Base-by-base conservation (phyloP, 1,140 invertebrate species). In the Brachionus plicatilis region DNA sequence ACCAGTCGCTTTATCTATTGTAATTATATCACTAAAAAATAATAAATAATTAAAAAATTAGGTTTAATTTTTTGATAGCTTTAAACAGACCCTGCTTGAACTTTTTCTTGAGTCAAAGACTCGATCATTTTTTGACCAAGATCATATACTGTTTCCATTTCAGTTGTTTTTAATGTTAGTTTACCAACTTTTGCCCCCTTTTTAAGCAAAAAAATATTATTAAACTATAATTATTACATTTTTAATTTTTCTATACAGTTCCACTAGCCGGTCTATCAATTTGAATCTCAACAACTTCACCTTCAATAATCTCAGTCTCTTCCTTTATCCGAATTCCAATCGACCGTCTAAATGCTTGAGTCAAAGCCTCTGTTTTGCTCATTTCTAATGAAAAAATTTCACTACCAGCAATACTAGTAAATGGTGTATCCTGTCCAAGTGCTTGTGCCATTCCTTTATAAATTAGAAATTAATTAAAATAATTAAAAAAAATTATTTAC, bases 81-180 rank as follows among this genome's bases (percentile, higher is more conserved):
- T n/a, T 12, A 24, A 72, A 85, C 85, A 84, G 88, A 91, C 90
- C 92, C 92, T 45, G 91, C 91, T 86, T 89, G 88, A 47, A 95
- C 93, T 91, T 98, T 98, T 89, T 99, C 97, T 88, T 98, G 98
- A 86, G 96, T 93, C 50, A 99, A 92, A 83, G 94, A 94, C 89
- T 99, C 97, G 84, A 99, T 97, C 93, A 99, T 99, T 92, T 99
- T 99, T 78, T 94, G 94, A 33, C 97, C 97, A 87, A 99, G 92
- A 89, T 99, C 97, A 89, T 99, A 99, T 85, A 98, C 94, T 0
- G 97, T 99, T 90, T 99, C 97, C 97, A 99, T 99, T 89, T 99
- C 97, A 1, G 96, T 99, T 2, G 97, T 99, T 91, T 99, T 99
- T 24, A 99, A 90, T 0, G 97, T 99, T 2, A 99, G 90, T 88